These are phyloP conservation scores for Myiopsitta monachus DNA, from an alignment of 2,113 vertebrate genomes.

Conservation along the genomic window DNA sequence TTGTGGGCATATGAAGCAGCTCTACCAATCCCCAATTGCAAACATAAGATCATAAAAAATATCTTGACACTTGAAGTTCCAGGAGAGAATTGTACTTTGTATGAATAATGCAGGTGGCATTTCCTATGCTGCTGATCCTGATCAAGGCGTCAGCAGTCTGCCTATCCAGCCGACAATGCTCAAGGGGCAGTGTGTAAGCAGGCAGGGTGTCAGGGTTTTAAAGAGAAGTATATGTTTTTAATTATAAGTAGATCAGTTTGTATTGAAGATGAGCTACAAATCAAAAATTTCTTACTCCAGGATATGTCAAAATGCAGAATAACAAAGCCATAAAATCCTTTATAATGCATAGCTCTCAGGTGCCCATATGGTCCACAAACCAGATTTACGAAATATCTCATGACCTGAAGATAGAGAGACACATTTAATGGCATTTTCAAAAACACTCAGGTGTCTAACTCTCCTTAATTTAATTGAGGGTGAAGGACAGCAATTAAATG, in stretches of 20 bases:
- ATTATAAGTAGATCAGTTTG: not conserved
- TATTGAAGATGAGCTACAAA: not conserved
- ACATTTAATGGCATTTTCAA: not conserved
- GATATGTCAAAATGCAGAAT: not conserved
- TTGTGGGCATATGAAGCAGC: not conserved
- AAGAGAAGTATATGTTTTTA: not conserved
- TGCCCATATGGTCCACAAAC: not conserved
- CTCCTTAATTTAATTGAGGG: not conserved
- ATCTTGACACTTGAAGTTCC: not conserved
- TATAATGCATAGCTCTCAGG: not conserved
- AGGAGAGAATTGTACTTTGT: accelerated
- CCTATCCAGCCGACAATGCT: accelerated
- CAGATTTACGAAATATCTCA: not conserved
- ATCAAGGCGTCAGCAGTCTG: not conserved
- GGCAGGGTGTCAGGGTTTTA: not conserved
- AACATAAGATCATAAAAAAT: not conserved
- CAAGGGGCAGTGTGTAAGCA: not conserved
- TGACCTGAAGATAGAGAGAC: not conserved
- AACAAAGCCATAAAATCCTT: not conserved
- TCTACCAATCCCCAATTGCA: not conserved
- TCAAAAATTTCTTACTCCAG: not conserved
- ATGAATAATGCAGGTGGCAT: accelerated
- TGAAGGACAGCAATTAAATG: conserved; percentile 3
- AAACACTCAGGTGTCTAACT: not conserved
- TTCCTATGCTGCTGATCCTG: accelerated